phyloP scores from a whole-genome alignment of 2,113 vertebrate genomes.

The Nothocercus nigrocapillus region DNA sequence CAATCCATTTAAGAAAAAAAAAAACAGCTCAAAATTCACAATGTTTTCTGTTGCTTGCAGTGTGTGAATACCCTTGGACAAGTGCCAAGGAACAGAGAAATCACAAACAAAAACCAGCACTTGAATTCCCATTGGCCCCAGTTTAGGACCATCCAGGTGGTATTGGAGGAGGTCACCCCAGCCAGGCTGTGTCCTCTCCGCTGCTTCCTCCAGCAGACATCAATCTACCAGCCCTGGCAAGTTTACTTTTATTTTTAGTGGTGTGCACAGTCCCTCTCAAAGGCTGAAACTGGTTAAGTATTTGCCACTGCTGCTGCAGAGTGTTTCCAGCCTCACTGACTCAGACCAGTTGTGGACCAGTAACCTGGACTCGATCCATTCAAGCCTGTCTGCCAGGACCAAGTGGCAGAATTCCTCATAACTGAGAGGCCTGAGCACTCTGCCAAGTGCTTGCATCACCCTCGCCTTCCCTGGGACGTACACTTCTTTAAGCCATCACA shows the following conservation, averaged over 20 bases:
- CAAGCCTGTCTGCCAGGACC: neutral
- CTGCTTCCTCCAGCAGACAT: neutral
- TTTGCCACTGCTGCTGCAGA: neutral
- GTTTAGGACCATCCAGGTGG: neutral
- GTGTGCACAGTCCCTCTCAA: neutral
- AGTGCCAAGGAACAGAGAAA: neutral
- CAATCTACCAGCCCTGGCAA: neutral
- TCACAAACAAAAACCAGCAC: neutral
- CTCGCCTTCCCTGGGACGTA: neutral
- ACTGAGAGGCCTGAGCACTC: neutral
- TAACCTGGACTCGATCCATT: neutral
- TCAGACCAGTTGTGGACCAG: neutral
- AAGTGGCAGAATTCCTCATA: neutral
- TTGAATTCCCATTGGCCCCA: neutral
- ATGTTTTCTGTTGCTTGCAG: neutral
- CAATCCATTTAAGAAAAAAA: neutral
- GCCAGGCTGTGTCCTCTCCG: too few relatives aligned
- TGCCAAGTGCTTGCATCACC: neutral
- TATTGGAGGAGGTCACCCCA: neutral
- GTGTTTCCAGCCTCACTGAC: neutral
- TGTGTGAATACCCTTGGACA: neutral
- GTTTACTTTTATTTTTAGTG: neutral
- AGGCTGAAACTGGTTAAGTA: neutral
- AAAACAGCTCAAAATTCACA: neutral
- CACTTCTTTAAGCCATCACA: neutral